phyloP scores from a whole-genome alignment of 92 coral and sea anemone genomes.

The Ricordea florida region DNA sequence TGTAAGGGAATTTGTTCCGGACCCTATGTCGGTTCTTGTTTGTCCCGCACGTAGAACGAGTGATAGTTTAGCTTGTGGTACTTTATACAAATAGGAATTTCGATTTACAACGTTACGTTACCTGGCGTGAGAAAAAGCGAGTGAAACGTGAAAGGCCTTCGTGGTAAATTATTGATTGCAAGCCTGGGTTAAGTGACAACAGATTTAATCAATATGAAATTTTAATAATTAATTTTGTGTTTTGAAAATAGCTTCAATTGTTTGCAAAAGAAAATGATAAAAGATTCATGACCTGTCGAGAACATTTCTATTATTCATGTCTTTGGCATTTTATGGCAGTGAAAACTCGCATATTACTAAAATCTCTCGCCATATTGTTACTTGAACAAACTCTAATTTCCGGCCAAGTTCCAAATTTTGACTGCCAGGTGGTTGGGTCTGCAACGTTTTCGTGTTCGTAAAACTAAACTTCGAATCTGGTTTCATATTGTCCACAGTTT shows the following conservation, averaged over 20 bases:
- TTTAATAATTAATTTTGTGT: constrained; percentile 88
- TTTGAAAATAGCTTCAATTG: constrained; percentile 88
- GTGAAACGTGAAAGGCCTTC: constrained; percentile 50
- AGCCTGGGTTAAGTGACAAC: constrained; percentile 89
- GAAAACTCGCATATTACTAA: constrained; percentile 5
- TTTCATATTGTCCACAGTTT: no score
- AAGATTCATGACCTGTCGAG: constrained; percentile 75
- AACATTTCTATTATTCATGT: constrained; percentile 63
- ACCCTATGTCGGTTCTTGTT: no score
- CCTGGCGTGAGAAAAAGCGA: constrained; percentile 35
- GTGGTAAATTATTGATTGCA: constrained; percentile 64
- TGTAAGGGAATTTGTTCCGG: no score
- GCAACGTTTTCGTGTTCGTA: no score
- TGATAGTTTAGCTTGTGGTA: no score
- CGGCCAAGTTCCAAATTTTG: no score
- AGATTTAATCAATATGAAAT: constrained; percentile 93
- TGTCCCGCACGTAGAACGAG: no score
- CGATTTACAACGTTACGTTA: neutral
- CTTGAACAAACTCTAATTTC: neutral
- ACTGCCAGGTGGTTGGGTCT: no score
- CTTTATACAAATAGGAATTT: no score
- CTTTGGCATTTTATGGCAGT: constrained; percentile 94
- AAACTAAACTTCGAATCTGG: no score
- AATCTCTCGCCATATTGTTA: neutral
- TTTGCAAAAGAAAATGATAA: constrained; percentile 64